These are phyloP conservation scores for Yponomeuta cagnagella DNA, from an alignment of 2,888 invertebrate genomes.

Conservation along the genomic window DNA sequence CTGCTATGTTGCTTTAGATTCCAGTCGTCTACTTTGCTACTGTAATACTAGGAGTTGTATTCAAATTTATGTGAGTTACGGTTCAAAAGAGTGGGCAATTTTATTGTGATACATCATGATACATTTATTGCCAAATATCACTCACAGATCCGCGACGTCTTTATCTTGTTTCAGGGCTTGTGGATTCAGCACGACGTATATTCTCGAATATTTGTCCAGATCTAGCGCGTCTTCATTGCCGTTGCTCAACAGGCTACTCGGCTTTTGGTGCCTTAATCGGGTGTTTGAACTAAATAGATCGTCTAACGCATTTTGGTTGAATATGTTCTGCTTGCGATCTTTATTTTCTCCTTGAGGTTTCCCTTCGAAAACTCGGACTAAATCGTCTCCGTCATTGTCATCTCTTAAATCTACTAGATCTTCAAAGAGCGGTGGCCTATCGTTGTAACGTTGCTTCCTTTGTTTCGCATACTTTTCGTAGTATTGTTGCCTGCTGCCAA, in stretches of 20 bases:
- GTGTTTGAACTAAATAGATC: neutral
- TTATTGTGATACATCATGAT: neutral
- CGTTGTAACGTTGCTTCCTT: neutral
- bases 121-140: slow-evolving; percentile 19
- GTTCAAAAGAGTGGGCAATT: neutral
- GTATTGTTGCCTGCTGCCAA: neutral
- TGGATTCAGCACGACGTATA: slow-evolving; percentile 46
- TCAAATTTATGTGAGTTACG: neutral
- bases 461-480: neutral
- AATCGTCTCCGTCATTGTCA: neutral
- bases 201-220: slow-evolving; percentile 38
- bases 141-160: slow-evolving; percentile 44
- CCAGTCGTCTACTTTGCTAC: too few relatives aligned
- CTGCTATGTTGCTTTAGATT: too few relatives aligned
- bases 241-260: slow-evolving; percentile 13
- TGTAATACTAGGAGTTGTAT: too few relatives aligned
- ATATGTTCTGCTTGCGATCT: neutral
- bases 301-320: neutral
- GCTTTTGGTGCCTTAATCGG: neutral
- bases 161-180: slow-evolving; percentile 31
- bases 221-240: neutral
- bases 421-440: neutral
- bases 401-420: neutral
- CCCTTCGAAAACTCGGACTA: neutral
- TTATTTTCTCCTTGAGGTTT: neutral